These are phyloP conservation scores for Eilema griseolum DNA, from an alignment of 2,888 invertebrate species.

Conservation along the genomic window DNA sequence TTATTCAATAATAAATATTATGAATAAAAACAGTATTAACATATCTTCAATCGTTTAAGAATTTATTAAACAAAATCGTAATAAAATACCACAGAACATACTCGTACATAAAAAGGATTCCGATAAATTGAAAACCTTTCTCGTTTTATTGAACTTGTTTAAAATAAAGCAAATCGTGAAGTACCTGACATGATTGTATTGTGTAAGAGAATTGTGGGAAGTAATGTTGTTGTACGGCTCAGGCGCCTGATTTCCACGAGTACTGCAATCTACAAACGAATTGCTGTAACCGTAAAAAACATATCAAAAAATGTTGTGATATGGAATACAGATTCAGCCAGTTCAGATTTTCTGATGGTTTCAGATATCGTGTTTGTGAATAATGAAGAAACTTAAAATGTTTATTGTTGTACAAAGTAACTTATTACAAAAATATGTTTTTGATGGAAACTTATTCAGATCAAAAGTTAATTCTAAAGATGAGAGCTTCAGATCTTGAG, in stretches of 20 bases:
- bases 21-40: too few species aligned
- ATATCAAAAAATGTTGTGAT: background rate
- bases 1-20: too few species aligned
- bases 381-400: too few species aligned
- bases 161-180: background rate
- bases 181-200: background rate
- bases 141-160: background rate
- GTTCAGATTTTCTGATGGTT: background rate
- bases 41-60: background rate
- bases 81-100: background rate
- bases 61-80: background rate
- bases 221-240: background rate
- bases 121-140: background rate
- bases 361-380: background rate
- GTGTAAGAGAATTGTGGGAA: background rate
- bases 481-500: too few species aligned
- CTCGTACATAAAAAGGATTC: background rate
- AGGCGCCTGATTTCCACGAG: background rate
- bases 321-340: background rate
- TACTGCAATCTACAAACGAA: background rate
- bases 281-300: background rate
- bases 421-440: too few species aligned
- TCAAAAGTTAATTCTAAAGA: too few species aligned
- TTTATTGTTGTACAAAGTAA: too few species aligned
- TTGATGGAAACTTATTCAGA: too few species aligned